Evolutionary conservation across 2,888 invertebrate genomes (phyloP).

Genomic region (Phorcus lineatus): DNA sequence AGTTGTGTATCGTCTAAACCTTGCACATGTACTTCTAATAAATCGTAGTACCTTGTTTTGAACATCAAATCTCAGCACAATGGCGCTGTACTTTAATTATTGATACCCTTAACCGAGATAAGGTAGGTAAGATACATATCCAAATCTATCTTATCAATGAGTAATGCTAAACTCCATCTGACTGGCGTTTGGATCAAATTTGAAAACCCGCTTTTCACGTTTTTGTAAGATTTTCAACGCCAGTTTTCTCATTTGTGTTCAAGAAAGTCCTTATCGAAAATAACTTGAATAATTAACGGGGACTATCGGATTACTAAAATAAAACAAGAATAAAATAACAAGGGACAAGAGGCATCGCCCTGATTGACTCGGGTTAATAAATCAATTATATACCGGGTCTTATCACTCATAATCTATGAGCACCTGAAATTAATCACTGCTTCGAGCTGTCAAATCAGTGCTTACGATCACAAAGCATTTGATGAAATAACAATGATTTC

Average conservation of each 20-base stretch:
- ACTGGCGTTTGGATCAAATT: no score
- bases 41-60: no score
- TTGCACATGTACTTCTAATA: no score
- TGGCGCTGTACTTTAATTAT: no score
- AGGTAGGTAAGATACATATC: no score
- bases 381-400: neutral
- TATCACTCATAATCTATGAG: conserved; percentile 1
- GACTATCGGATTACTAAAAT: neutral
- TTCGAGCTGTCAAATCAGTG: neutral
- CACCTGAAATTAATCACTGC: neutral
- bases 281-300: neutral
- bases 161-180: neutral
- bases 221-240: no score
- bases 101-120: no score
- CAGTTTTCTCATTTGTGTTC: no score
- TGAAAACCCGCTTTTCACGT: no score
- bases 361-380: conserved; percentile 6
- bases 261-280: neutral
- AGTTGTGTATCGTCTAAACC: no score
- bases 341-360: neutral
- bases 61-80: no score
- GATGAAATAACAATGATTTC: conserved; percentile 13
- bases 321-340: neutral
- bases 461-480: conserved; percentile 1
- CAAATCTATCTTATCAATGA: neutral